Evolutionary conservation across 1,140 invertebrate genomes (phyloP).

Genomic region (Magallana ariakensis): DNA sequence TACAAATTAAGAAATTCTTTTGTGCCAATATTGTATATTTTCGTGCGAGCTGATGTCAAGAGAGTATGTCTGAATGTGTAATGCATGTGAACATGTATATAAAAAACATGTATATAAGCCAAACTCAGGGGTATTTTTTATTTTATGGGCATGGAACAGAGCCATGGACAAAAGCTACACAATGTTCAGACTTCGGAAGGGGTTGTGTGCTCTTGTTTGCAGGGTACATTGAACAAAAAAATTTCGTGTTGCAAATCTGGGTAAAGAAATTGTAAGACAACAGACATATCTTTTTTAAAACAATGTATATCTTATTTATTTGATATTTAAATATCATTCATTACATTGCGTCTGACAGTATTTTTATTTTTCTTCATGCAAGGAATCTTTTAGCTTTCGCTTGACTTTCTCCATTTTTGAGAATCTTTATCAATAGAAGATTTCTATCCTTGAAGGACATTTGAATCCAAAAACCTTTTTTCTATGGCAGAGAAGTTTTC

Average conservation of each 20-base stretch:
- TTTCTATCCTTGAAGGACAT: conserved; percentile 15
- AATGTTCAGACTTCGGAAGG: conserved; percentile 13
- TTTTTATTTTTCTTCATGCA: conserved; percentile 33
- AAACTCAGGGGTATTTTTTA: conserved; percentile 34
- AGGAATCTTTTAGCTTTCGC: conserved; percentile 34
- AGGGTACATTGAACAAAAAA: conserved; percentile 15
- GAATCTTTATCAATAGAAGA: not conserved
- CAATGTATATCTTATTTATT: conserved; percentile 28
- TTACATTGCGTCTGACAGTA: not conserved
- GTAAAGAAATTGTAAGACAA: not conserved
- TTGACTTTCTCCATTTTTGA: conserved; percentile 2
- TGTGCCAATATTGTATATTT: conserved; percentile 38
- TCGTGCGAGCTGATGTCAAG: not conserved
- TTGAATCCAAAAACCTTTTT: not conserved
- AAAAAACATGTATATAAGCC: conserved; percentile 26
- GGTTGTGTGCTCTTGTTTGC: not conserved
- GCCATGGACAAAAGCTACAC: conserved; percentile 13
- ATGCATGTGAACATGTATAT: not conserved
- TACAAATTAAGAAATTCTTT: conserved; percentile 27
- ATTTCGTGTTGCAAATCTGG: conserved; percentile 28
- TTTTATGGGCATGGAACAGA: not conserved
- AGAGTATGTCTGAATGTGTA: not conserved
- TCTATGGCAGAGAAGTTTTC: too few relatives aligned
- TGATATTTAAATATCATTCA: not conserved
- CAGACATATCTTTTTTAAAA: conserved; percentile 20